These are phyloP conservation scores for Diadumene lineata DNA, from an alignment of 92 coral and sea anemone species.

Conservation along the genomic window DNA sequence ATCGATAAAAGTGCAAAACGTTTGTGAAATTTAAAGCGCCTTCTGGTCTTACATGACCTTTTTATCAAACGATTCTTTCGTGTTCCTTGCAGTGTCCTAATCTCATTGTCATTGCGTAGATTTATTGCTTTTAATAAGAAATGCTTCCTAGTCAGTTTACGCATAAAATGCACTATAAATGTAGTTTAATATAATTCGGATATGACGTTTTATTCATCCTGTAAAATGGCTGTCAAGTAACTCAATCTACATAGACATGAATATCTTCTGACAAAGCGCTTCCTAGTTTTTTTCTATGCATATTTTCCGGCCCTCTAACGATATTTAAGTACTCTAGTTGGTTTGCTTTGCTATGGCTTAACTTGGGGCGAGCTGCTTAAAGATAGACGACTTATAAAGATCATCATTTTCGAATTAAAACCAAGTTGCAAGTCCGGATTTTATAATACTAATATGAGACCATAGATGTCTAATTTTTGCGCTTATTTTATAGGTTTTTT, in stretches of 20 bases:
- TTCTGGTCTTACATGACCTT: background rate
- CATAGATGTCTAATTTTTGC: background rate
- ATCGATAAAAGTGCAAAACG: background rate
- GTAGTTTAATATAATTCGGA: constrained; percentile 15
- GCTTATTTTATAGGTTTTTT: background rate
- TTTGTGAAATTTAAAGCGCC: background rate
- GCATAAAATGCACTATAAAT: constrained; percentile 8
- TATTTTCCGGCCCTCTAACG: constrained; percentile 22
- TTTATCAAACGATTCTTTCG: background rate
- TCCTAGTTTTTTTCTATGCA: background rate
- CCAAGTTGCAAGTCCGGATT: background rate
- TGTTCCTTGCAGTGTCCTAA: background rate
- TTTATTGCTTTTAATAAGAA: constrained; percentile 7
- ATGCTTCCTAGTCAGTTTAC: background rate
- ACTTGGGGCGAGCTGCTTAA: background rate
- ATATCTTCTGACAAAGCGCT: constrained; percentile 17
- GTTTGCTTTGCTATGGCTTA: constrained; percentile 11
- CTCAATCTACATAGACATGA: constrained; percentile 16
- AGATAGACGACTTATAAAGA: constrained; percentile 12
- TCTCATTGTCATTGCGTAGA: background rate
- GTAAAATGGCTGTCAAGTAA: constrained; percentile 19
- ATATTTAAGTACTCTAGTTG: constrained; percentile 16
- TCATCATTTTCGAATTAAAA: background rate
- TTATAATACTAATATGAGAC: too few species aligned
- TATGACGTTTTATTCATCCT: constrained; percentile 14